These are phyloP conservation scores for Drosophila albomicans DNA, from an alignment of 1,140 invertebrate genomes.

Conservation along the genomic window DNA sequence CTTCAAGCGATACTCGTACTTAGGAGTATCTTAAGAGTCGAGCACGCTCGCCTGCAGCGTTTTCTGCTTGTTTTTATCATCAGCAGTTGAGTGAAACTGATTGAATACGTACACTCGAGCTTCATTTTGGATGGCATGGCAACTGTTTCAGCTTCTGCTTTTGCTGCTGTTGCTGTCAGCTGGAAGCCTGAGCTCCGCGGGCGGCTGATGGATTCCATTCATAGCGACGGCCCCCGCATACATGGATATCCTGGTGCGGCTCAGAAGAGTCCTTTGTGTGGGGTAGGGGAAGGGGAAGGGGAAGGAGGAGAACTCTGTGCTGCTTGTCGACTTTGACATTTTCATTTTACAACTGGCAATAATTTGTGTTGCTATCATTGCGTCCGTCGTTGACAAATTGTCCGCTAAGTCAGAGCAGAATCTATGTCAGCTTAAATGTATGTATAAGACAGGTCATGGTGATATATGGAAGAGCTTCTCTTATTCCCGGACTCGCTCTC, in stretches of 20 bases:
- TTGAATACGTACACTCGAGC: conserved; percentile 5
- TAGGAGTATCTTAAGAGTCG: not conserved
- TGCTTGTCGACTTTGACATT: conserved; percentile 63
- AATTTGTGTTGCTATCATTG: conserved; percentile 64
- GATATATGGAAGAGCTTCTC: conserved; percentile 50
- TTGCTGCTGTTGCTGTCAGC: conserved; percentile 32
- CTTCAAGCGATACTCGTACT: not conserved
- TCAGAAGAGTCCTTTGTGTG: not conserved
- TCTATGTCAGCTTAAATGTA: conserved; percentile 56
- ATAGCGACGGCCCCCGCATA: conserved; percentile 26
- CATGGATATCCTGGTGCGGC: conserved; percentile 16
- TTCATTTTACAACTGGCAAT: conserved; percentile 72
- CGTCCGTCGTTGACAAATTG: conserved; percentile 72
- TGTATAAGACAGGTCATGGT: conserved; percentile 56
- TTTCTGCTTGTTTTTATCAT: conserved; percentile 3
- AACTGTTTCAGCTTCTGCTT: conserved; percentile 16
- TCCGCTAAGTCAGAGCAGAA: conserved; percentile 48
- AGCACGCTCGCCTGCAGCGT: not conserved
- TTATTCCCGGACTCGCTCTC: not conserved
- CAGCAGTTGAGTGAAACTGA: conserved; percentile 15
- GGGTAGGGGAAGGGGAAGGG: not conserved
- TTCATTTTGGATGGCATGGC: conserved; percentile 20
- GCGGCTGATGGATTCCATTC: conserved; percentile 80
- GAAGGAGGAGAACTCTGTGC: no score
- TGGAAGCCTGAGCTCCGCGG: conserved; percentile 63